Conservation (phyloP, 2,888 invertebrate genomes). For the Aspidiotus destructor region DNA sequence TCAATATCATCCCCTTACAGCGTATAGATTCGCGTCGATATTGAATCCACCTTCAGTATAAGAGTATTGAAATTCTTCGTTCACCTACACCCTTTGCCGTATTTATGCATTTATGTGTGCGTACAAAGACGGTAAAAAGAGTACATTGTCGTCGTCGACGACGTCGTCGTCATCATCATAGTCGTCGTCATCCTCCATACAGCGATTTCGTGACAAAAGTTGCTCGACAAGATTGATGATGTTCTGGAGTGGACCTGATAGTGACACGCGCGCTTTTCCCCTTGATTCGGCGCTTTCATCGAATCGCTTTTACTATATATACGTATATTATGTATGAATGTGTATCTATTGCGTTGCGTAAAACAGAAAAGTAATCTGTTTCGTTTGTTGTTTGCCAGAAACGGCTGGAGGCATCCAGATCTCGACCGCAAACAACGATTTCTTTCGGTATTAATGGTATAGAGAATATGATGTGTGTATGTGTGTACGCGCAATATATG, state of each 20-base stretch:
- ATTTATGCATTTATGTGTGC: too few relatives aligned
- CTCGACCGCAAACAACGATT: conserved; percentile 25
- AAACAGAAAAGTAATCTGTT: conserved; percentile 31
- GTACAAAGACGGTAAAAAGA: not conserved
- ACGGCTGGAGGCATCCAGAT: conserved; percentile 21
- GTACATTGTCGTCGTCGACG: not conserved
- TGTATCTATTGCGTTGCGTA: conserved; percentile 21
- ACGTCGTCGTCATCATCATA: conserved; percentile 8
- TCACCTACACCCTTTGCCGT: too few relatives aligned
- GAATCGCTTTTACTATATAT: conserved; percentile 3
- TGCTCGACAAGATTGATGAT: conserved; percentile 35
- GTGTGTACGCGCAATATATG: not conserved
- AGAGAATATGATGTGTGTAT: not conserved
- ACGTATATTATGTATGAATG: not conserved
- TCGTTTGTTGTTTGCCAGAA: conserved; percentile 22
- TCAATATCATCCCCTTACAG: too few relatives aligned
- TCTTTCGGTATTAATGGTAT: conserved; percentile 17
- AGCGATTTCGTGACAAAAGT: conserved; percentile 33
- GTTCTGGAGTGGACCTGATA: conserved; percentile 36
- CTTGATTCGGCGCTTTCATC: conserved; percentile 11
- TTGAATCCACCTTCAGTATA: too few relatives aligned
- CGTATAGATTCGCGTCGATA: too few relatives aligned
- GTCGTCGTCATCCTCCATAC: conserved; percentile 3
- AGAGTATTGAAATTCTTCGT: too few relatives aligned
- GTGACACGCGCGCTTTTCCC: conserved; percentile 33